phyloP scores from a whole-genome alignment of 2,888 invertebrate species.

The Anticlea derivata region DNA sequence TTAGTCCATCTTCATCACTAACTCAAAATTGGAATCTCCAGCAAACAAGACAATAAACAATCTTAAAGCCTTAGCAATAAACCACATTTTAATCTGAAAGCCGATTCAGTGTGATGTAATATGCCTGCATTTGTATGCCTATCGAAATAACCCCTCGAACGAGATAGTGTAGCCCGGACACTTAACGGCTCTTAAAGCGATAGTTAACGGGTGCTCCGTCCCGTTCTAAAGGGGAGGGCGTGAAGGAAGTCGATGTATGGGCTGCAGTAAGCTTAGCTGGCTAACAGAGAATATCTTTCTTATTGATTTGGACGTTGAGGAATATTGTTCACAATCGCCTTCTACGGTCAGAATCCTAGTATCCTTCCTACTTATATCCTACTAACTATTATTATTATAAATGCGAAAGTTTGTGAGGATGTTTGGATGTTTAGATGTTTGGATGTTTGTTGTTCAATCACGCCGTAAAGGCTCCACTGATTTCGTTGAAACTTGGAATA shows the following conservation, averaged over 20 bases:
- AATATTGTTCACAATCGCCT: too few species aligned
- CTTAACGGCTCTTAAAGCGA: conserved; percentile 33
- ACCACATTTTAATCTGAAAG: not conserved
- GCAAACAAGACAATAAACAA: not conserved
- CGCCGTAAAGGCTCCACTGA: too few species aligned
- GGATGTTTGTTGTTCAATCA: too few species aligned
- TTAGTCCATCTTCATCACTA: not conserved
- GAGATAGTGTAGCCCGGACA: conserved; percentile 15
- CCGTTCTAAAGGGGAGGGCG: conserved; percentile 14
- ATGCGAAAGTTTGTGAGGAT: too few species aligned
- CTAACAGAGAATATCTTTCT: conserved; percentile 7
- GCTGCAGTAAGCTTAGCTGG: not conserved
- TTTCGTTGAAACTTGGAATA: too few species aligned
- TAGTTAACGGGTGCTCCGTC: conserved; percentile 31
- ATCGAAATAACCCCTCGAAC: conserved; percentile 14
- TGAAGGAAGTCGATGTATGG: conserved; percentile 2
- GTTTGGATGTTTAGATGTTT: too few species aligned
- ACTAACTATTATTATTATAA: too few species aligned
- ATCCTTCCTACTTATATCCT: too few species aligned
- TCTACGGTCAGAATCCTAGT: too few species aligned
- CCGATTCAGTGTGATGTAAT: not conserved
- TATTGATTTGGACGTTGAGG: conserved; percentile 8
- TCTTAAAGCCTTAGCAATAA: not conserved
- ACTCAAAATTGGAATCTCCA: not conserved
- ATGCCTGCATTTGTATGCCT: not conserved